phyloP scores from a whole-genome alignment of 1,140 invertebrate species.

The Maniola jurtina region DNA sequence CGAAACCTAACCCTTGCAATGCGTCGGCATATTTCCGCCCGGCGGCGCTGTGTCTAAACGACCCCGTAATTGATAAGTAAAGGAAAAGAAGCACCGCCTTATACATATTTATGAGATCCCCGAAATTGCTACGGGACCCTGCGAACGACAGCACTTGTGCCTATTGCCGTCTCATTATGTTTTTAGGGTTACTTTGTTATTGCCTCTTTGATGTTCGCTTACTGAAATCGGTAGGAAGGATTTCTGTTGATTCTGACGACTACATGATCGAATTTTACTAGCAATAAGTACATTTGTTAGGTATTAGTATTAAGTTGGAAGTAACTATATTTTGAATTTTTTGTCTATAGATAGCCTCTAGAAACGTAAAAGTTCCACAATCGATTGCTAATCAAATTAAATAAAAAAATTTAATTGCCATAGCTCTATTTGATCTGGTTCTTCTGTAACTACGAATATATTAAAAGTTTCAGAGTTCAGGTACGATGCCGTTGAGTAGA shows the following conservation, averaged over 20 bases:
- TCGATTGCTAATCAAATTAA: no score
- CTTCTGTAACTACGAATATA: no score
- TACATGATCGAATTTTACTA: background rate
- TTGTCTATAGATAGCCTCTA: no score
- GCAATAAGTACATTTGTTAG: no score
- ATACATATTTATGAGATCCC: slow-evolving; percentile 73
- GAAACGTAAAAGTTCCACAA: no score
- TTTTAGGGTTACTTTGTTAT: slow-evolving; percentile 74
- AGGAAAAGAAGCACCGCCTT: slow-evolving; percentile 69
- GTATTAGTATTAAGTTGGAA: no score
- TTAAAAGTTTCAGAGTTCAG: no score
- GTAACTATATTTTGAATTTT: no score
- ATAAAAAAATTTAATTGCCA: no score
- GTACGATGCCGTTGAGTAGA: no score
- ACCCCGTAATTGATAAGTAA: slow-evolving; percentile 77
- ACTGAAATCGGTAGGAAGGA: slow-evolving; percentile 57
- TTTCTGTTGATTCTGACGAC: slow-evolving; percentile 18
- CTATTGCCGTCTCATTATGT: slow-evolving; percentile 68
- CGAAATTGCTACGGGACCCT: slow-evolving; percentile 68
- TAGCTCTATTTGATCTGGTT: no score
- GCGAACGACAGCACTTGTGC: slow-evolving; percentile 67
- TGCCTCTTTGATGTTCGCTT: slow-evolving; percentile 63
- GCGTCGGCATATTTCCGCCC: slow-evolving; percentile 49
- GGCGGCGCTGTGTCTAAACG: slow-evolving; percentile 59
- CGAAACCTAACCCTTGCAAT: slow-evolving; percentile 55